Evolutionary conservation across 2,797 vertebrate species (phyloP).

Genomic region (Danio kyathit): DNA sequence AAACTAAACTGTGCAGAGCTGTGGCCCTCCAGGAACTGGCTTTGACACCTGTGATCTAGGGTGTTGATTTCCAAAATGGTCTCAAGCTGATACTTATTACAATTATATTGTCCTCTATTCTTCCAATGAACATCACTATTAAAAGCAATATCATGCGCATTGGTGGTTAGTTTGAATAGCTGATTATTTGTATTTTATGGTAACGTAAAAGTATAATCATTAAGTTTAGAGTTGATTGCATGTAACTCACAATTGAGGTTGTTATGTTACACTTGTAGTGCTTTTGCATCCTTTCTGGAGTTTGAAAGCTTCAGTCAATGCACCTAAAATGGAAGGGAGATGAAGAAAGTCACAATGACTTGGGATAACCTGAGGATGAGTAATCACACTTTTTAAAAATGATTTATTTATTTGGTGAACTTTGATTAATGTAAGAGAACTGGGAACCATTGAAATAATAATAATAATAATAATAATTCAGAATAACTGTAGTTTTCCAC

Average conservation of each 20-base stretch:
- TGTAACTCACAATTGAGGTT: not conserved
- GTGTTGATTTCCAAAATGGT: constrained; percentile 66
- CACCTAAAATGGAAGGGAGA: too few relatives aligned
- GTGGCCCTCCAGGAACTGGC: too few relatives aligned
- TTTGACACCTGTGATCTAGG: too few relatives aligned
- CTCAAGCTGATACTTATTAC: constrained; percentile 77
- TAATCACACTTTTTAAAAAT: too few relatives aligned
- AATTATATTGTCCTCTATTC: constrained; percentile 67
- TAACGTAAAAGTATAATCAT: not conserved
- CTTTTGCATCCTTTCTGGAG: not conserved
- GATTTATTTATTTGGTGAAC: too few relatives aligned
- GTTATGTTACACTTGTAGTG: not conserved
- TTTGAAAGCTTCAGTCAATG: not conserved
- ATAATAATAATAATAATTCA: too few relatives aligned
- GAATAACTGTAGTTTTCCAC: too few relatives aligned
- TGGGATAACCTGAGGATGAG: too few relatives aligned
- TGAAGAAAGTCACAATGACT: too few relatives aligned
- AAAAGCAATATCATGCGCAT: constrained; percentile 68
- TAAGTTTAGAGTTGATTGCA: not conserved
- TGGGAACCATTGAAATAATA: too few relatives aligned
- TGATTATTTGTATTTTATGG: not conserved
- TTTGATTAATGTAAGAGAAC: too few relatives aligned
- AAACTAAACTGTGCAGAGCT: too few relatives aligned
- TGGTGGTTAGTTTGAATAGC: constrained; percentile 50
- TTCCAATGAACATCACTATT: constrained; percentile 72